These are phyloP conservation scores for Eremobia ochroleuca DNA, from an alignment of 2,888 invertebrate genomes.

Conservation along the genomic window DNA sequence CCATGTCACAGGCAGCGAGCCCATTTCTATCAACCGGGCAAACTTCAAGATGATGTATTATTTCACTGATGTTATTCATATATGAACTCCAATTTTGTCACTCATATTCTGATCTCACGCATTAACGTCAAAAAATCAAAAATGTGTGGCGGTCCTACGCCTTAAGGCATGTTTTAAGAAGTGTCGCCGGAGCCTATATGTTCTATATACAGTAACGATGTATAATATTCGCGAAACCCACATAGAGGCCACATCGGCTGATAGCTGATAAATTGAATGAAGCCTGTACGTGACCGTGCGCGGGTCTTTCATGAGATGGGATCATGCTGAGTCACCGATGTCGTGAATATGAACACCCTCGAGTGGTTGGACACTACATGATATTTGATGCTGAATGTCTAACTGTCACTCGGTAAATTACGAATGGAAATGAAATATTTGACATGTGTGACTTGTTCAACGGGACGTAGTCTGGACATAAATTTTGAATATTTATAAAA, in stretches of 20 bases:
- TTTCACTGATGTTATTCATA: background rate
- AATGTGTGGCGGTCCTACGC: background rate
- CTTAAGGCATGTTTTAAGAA: slow-evolving; percentile 48
- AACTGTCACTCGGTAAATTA: slow-evolving; percentile 49
- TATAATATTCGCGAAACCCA: slow-evolving; percentile 59
- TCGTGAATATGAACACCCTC: slow-evolving; percentile 63
- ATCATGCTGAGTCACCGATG: slow-evolving; percentile 67
- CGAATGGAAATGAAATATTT: slow-evolving; percentile 49
- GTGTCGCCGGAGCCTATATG: slow-evolving; percentile 36
- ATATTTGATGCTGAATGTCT: slow-evolving; percentile 62
- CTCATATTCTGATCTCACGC: background rate
- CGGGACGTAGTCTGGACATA: slow-evolving; percentile 26
- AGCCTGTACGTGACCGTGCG: slow-evolving; percentile 68
- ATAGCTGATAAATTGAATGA: slow-evolving; percentile 71
- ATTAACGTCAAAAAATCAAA: slow-evolving; percentile 18
- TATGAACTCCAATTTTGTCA: background rate
- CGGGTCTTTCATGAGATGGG: slow-evolving; percentile 60
- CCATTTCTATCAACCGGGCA: background rate
- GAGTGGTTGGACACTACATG: slow-evolving; percentile 61
- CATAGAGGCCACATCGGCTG: slow-evolving; percentile 57
- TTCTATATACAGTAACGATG: slow-evolving; percentile 42
- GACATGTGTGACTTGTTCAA: slow-evolving; percentile 51
- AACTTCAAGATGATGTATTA: background rate
- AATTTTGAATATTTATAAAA: slow-evolving; percentile 45
- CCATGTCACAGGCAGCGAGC: background rate